These are phyloP conservation scores for Nipponacmea schrenckii DNA, from an alignment of 2,888 invertebrate genomes.

Conservation along the genomic window DNA sequence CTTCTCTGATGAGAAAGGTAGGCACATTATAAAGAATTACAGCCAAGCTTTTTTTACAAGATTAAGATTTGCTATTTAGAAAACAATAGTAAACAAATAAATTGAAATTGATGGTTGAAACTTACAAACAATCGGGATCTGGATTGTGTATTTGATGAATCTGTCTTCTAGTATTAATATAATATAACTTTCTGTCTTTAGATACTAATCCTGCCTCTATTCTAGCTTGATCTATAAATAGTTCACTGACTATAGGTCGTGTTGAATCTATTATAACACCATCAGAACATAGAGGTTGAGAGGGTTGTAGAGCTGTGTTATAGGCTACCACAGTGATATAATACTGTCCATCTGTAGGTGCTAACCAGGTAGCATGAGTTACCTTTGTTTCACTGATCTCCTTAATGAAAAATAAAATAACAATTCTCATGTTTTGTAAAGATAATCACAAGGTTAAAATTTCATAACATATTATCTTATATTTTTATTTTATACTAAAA, in stretches of 20 bases:
- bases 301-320: slow-evolving; percentile 45
- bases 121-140: neutral
- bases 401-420: neutral
- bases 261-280: slow-evolving; percentile 40
- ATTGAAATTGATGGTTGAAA: too few relatives aligned
- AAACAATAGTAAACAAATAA: too few relatives aligned
- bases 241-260: slow-evolving; percentile 28
- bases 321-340: slow-evolving; percentile 47
- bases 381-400: slow-evolving; percentile 26
- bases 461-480: too few relatives aligned
- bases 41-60: too few relatives aligned
- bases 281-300: slow-evolving; percentile 49
- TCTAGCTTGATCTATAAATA: slow-evolving; percentile 33
- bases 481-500: too few relatives aligned
- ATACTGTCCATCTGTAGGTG: slow-evolving; percentile 35
- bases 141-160: neutral
- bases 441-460: too few relatives aligned
- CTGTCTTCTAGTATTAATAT: neutral
- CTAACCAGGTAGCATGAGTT: slow-evolving; percentile 29
- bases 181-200: neutral
- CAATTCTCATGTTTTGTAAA: too few relatives aligned
- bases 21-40: too few relatives aligned
- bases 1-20: too few relatives aligned
- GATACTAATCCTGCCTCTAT: slow-evolving; percentile 36
- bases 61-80: too few relatives aligned